Evolutionary conservation across 2,797 vertebrate genomes (phyloP).

Genomic region (Sternarchorhynchus goeldii): DNA sequence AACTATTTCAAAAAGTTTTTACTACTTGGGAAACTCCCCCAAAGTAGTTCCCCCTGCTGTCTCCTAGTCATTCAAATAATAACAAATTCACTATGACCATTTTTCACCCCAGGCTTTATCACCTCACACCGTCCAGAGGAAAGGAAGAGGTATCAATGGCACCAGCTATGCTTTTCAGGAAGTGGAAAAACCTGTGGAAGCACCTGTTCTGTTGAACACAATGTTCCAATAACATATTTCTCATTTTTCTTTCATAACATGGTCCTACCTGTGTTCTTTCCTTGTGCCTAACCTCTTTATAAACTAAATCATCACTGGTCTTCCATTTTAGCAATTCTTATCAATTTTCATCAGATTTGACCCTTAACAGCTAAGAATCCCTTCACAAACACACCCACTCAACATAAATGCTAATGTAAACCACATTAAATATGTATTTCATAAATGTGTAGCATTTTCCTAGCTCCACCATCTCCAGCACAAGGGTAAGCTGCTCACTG

Average conservation of each 20-base stretch:
- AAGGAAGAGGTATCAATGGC: slow-evolving; percentile 13
- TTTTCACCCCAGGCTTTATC: slow-evolving; percentile 40
- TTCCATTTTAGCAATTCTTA: too few species aligned
- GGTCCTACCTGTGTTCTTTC: neutral
- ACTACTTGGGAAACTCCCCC: neutral
- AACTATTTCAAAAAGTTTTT: neutral
- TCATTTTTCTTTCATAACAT: neutral
- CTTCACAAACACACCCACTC: too few species aligned
- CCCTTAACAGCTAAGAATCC: too few species aligned
- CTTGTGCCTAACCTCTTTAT: neutral
- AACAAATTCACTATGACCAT: neutral
- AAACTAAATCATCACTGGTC: too few species aligned
- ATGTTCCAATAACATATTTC: neutral
- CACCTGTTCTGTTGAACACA: neutral
- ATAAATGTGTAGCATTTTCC: neutral
- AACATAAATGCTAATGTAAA: neutral
- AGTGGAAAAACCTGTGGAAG: neutral
- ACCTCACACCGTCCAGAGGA: slow-evolving; percentile 17
- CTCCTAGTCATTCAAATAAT: neutral
- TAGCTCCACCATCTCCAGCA: slow-evolving; percentile 19
- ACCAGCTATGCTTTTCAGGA: slow-evolving; percentile 35
- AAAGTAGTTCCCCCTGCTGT: neutral
- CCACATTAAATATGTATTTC: slow-evolving; percentile 1
- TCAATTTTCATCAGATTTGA: too few species aligned
- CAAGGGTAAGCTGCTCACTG: slow-evolving; percentile 17